Conservation (phyloP, 2,797 vertebrate species). For the Cyprinella venusta region DNA sequence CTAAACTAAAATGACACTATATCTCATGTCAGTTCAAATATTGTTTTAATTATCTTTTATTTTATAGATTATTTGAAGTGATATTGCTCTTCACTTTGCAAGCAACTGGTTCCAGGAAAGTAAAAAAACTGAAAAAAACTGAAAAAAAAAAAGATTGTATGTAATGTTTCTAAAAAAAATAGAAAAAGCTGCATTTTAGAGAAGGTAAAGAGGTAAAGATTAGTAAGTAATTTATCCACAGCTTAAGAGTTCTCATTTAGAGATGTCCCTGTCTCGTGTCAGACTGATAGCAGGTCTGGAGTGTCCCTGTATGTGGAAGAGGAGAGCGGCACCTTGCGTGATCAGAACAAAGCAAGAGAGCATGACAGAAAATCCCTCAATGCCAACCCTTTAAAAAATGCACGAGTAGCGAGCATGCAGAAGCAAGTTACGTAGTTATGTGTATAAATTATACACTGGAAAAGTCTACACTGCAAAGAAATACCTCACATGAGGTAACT, state of each 20-base stretch:
- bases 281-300: conserved; percentile 44
- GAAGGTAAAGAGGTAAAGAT: not conserved
- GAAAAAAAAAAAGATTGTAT: not conserved
- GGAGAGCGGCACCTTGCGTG: conserved; percentile 82
- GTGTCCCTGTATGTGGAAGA: conserved; percentile 71
- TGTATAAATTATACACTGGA: conserved; percentile 79
- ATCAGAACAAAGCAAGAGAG: conserved; percentile 83
- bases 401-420: conserved; percentile 86
- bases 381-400: conserved; percentile 91
- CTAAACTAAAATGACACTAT: not conserved
- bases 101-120: not conserved
- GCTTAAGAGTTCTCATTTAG: not conserved
- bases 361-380: conserved; percentile 89
- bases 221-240: too few relatives aligned
- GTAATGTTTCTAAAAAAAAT: not conserved
- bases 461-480: conserved; percentile 71
- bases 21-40: not conserved
- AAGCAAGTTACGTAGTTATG: conserved; percentile 78
- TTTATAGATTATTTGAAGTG: not conserved
- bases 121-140: not conserved
- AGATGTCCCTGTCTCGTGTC: not conserved
- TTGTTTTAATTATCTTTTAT: not conserved
- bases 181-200: not conserved
- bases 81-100: not conserved
- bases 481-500: conserved; percentile 77